phyloP scores from a whole-genome alignment of 1,140 invertebrate species.

The Octopus bimaculoides region DNA sequence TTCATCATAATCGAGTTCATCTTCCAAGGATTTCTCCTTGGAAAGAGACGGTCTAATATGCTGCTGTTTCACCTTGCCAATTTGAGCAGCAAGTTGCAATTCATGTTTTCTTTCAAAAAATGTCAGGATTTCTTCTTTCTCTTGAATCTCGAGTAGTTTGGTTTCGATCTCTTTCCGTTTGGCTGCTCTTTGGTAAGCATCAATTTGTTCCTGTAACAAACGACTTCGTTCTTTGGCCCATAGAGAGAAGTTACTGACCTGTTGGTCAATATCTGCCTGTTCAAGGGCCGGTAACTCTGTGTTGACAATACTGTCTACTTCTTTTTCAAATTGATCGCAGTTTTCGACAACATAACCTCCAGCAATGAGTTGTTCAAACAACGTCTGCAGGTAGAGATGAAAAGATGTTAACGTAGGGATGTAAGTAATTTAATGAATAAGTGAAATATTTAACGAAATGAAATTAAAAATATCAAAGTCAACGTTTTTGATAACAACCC shows the following conservation, averaged over 20 bases:
- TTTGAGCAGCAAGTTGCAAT: not conserved
- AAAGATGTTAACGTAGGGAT: too few relatives aligned
- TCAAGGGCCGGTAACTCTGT: not conserved
- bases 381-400: too few relatives aligned
- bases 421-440: too few relatives aligned
- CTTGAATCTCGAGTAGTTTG: conserved; percentile 29
- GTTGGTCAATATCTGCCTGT: not conserved
- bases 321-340: not conserved
- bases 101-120: conserved; percentile 25
- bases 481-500: too few relatives aligned
- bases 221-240: not conserved
- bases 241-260: not conserved
- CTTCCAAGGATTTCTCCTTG: too few relatives aligned
- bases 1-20: too few relatives aligned
- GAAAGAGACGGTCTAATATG: too few relatives aligned
- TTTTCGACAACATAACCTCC: not conserved
- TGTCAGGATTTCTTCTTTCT: conserved; percentile 28
- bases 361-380: too few relatives aligned
- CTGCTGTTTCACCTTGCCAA: not conserved
- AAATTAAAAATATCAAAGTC: too few relatives aligned
- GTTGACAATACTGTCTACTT: not conserved
- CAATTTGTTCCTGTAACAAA: conserved; percentile 19
- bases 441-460: too few relatives aligned
- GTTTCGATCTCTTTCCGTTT: conserved; percentile 29
- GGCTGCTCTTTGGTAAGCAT: conserved; percentile 17